Conservation (phyloP, 2,888 invertebrate species). For the Cataglyphis altisquamis region DNA sequence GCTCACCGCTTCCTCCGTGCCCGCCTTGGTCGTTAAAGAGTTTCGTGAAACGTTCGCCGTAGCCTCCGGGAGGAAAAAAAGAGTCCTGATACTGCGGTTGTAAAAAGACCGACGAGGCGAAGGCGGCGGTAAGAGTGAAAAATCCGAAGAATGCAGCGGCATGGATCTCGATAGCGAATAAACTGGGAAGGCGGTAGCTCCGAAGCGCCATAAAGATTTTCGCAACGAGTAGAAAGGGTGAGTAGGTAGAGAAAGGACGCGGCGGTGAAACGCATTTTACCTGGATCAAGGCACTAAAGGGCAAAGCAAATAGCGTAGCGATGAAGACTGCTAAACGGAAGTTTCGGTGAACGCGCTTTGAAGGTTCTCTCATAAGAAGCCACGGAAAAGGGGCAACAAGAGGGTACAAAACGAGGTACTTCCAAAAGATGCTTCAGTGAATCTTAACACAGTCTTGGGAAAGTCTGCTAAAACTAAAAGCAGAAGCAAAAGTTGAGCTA, state of each 20-base stretch:
- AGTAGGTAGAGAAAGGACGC: not conserved
- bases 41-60: slow-evolving; percentile 61
- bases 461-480: slow-evolving; percentile 22
- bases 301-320: not conserved
- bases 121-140: slow-evolving; percentile 26
- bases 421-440: slow-evolving; percentile 2
- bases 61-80: slow-evolving; percentile 17
- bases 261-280: not conserved
- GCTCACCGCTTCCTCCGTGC: slow-evolving; percentile 69
- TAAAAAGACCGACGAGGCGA: slow-evolving; percentile 32
- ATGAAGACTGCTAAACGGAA: not conserved
- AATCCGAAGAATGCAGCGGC: slow-evolving; percentile 42
- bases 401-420: not conserved
- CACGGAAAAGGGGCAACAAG: not conserved
- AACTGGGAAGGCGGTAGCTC: slow-evolving; percentile 48
- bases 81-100: slow-evolving; percentile 13
- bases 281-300: slow-evolving; percentile 7
- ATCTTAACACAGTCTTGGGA: slow-evolving; percentile 25
- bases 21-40: slow-evolving; percentile 81
- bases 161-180: slow-evolving; percentile 48
- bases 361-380: slow-evolving; percentile 8
- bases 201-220: slow-evolving; percentile 27
- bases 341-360: slow-evolving; percentile 1
- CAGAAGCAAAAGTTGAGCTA: not conserved
- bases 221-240: not conserved